Percentiles rank a stretch among this genome's conserved stretches.
These are phyloP conservation scores for pig (Sus scrofa) DNA, from an alignment of 2,113 vertebrate genomes.

Conservation along the genomic window DNA sequence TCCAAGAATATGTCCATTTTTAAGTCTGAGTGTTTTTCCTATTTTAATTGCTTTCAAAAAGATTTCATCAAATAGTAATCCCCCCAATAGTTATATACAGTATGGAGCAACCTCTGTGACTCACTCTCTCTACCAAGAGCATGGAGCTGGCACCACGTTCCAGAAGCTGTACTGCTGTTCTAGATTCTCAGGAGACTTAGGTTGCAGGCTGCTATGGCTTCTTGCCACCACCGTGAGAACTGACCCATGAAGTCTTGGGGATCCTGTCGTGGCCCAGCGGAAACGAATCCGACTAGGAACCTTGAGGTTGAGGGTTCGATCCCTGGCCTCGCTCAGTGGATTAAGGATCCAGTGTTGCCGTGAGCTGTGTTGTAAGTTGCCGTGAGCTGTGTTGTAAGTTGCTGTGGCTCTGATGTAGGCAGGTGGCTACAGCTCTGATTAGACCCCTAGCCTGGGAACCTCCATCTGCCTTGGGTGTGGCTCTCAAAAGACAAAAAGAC, in stretches of 20 bases:
- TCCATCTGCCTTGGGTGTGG: no score
- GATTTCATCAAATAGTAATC: neutral
- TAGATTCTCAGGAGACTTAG: neutral
- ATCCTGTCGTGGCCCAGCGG: no score
- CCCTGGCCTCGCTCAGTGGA: no score
- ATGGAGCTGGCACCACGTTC: neutral
- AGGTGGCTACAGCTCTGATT: no score
- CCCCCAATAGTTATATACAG: neutral
- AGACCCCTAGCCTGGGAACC: no score
- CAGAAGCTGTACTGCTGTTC: neutral
- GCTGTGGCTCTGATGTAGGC: no score
- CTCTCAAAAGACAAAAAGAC: no score
- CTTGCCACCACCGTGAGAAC: neutral
- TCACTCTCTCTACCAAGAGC: neutral
- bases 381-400: no score
- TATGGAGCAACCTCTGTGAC: neutral
- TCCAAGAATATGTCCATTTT: neutral
- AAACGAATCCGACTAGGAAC: no score
- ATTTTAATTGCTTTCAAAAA: slow-evolving; percentile 38
- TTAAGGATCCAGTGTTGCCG: no score
- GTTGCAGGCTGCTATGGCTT: neutral
- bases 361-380: no score
- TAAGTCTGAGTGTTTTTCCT: slow-evolving; percentile 2
- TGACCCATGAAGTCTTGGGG: neutral
- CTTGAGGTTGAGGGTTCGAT: no score